A percentile compares a stretch with the other conserved stretches of the same genome.
Evolutionary conservation across 2,113 vertebrate genomes (phyloP).

Genomic region (Amblyornis subalaris): DNA sequence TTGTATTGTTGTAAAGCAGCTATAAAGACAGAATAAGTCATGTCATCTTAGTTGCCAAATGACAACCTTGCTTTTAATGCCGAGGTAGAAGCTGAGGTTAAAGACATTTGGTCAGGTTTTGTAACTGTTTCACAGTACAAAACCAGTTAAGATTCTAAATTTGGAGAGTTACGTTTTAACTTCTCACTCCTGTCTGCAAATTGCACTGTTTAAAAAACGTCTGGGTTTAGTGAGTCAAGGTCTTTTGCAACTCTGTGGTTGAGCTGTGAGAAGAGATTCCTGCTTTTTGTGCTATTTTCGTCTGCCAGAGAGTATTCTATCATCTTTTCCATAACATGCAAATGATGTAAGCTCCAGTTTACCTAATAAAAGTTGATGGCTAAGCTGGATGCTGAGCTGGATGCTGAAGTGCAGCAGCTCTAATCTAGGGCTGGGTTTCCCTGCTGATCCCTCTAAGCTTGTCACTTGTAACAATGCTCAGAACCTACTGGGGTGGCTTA

Average conservation of each 20-base stretch:
- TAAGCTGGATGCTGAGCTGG: neutral
- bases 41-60: neutral
- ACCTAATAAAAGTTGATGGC: neutral
- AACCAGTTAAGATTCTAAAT: neutral
- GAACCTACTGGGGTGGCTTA: neutral
- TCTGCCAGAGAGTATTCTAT: neutral
- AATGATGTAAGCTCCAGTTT: neutral
- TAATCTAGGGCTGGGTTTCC: neutral
- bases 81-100: neutral
- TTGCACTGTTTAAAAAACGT: neutral
- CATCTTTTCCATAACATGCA: neutral
- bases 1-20: neutral
- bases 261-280: neutral
- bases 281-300: neutral
- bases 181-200: neutral
- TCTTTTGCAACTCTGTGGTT: conserved; percentile 8
- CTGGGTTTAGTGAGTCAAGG: conserved; percentile 7
- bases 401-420: neutral
- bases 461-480: neutral
- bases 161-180: neutral
- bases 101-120: neutral
- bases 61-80: neutral
- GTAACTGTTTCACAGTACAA: neutral
- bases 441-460: neutral
- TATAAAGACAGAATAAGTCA: neutral